A percentile compares a stretch with the other conserved stretches of the same genome.
Evolutionary conservation across 2,888 invertebrate species (phyloP).

Genomic region (Achlya flavicornis): DNA sequence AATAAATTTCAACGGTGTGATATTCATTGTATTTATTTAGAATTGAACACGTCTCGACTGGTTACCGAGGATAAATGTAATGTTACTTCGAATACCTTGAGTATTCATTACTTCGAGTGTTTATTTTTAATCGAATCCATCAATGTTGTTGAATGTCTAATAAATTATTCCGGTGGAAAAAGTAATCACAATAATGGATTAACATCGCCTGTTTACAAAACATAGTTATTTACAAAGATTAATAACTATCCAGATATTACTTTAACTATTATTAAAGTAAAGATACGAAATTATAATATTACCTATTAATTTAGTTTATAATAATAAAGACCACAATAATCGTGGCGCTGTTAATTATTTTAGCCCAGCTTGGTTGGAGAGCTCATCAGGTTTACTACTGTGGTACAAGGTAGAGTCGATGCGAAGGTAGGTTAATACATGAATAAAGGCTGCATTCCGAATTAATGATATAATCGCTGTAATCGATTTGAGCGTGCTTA

Average conservation of each 20-base stretch:
- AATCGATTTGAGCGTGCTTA: too few species aligned
- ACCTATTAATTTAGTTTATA: background rate
- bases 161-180: constrained; percentile 22
- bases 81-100: background rate
- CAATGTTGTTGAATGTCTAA: constrained; percentile 15
- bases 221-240: too few species aligned
- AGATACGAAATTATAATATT: too few species aligned
- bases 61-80: background rate
- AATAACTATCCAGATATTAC: too few species aligned
- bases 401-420: constrained; percentile 31
- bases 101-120: constrained; percentile 12
- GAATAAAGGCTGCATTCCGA: too few species aligned
- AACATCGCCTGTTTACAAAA: background rate
- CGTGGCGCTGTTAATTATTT: constrained; percentile 52
- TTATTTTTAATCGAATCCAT: constrained; percentile 19
- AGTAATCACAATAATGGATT: constrained; percentile 24
- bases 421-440: too few species aligned
- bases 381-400: constrained; percentile 40
- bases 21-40: constrained; percentile 21
- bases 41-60: background rate
- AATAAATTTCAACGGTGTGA: constrained; percentile 30
- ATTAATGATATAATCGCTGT: too few species aligned
- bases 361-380: constrained; percentile 41
- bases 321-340: constrained; percentile 33
- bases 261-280: background rate